Evolutionary conservation across 2,797 vertebrate species (phyloP), one percentile per base, ranked within the genome.

Genomic region (Hydrolagus colliei): DNA sequence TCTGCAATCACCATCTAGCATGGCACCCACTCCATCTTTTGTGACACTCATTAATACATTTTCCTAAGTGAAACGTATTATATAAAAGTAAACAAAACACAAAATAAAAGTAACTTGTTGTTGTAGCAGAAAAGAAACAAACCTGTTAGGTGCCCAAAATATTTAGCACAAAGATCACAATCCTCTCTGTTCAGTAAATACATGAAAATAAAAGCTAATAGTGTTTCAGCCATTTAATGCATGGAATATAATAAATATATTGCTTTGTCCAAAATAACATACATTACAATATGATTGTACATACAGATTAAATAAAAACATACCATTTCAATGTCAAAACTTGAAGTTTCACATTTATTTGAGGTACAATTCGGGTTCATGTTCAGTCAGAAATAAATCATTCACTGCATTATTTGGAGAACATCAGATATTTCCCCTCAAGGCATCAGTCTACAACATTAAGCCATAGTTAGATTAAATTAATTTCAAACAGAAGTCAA

Each of bases 221-320:
- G 18, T 71, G 16, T 41, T 52, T 84, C 65, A 68, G 65, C 67
- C 35, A 8, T 84, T 84, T 84, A 84, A 84, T 84, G 27, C 8
- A 59, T 77, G 41, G 20, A 77, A 14, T 76, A 59, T 18, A 82
- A 71, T 84, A 52, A 41, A 68, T 41, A 8, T 84, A 71, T 63
- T 65, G 20, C 61, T 18, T 71, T 84, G 16, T 84, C 65, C 32
- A 71, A 71, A 84, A 68, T 84, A 52, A 71, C 79, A 84, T 67
- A 82, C 16, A 52, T 52, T 52, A 82, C 65, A 71, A 35, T 9
- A 18, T 84, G 62, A 32, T 68, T 84, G 67, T 84, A 84, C 65
- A 18, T 84, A 82, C 63, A 20, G 79, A 84, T 84, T 68, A 84
- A 80, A 65, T 67, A 65, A 61, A 52, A 84, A 84, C 79, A 35